Conservation (phyloP, 2,113 vertebrate genomes). For the Planiliza haematocheilus region DNA sequence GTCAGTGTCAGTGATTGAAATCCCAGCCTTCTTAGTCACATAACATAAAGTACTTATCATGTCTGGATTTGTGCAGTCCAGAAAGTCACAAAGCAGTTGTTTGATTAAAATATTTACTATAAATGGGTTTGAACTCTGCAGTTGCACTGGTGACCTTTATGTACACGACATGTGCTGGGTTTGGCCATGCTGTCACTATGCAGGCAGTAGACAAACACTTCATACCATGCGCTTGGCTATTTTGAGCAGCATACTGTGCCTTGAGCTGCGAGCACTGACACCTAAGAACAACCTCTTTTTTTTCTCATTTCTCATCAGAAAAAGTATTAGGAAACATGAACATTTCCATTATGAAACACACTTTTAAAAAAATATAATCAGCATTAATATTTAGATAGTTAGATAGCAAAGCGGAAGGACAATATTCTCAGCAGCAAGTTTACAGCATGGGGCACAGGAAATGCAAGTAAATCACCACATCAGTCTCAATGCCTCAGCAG, state of each 20-base stretch:
- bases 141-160: slow-evolving; percentile 65
- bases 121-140: slow-evolving; percentile 48
- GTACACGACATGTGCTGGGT: slow-evolving; percentile 53
- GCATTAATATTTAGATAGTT: not conserved
- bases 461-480: slow-evolving; percentile 57
- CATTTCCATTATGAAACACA: not conserved
- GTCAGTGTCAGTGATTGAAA: slow-evolving; percentile 11
- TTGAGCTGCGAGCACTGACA: slow-evolving; percentile 41
- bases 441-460: slow-evolving; percentile 28
- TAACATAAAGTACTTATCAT: not conserved
- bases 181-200: slow-evolving; percentile 57
- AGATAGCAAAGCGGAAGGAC: not conserved
- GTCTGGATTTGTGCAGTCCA: not conserved
- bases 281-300: slow-evolving; percentile 9
- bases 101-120: slow-evolving; percentile 12
- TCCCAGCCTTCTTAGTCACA: not conserved
- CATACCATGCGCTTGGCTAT: slow-evolving; percentile 75
- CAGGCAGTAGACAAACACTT: slow-evolving; percentile 72
- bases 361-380: too few species aligned
- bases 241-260: slow-evolving; percentile 70
- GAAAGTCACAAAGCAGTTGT: not conserved
- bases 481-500: slow-evolving; percentile 41
- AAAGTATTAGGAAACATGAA: not conserved
- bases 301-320: not conserved
- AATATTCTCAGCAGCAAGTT: not conserved